These are phyloP conservation scores for Drosophila serrata DNA, from an alignment of 1,140 invertebrate genomes.

Conservation along the genomic window DNA sequence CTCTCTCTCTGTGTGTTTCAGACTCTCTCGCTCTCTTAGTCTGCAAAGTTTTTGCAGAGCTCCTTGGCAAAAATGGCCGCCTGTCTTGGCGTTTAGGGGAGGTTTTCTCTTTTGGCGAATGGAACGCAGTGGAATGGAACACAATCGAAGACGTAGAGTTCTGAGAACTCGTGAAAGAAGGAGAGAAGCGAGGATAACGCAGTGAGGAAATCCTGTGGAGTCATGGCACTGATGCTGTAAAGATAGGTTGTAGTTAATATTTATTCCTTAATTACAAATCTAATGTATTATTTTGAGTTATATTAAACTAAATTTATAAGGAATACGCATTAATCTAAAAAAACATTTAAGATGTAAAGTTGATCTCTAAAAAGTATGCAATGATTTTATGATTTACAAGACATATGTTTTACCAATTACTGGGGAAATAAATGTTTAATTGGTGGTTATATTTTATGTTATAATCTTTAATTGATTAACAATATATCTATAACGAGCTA, in stretches of 20 bases:
- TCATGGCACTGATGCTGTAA: background rate
- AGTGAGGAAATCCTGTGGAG: background rate
- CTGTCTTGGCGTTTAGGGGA: slow-evolving; percentile 50
- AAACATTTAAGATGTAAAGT: background rate
- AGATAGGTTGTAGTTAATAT: background rate
- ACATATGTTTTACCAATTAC: no score
- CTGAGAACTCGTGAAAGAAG: no score
- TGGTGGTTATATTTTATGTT: no score
- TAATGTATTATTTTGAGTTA: background rate
- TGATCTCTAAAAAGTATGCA: slow-evolving; percentile 1
- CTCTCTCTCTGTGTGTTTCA: slow-evolving; percentile 10
- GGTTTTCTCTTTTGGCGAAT: slow-evolving; percentile 37
- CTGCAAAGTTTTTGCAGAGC: slow-evolving; percentile 68
- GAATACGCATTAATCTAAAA: fast-evolving
- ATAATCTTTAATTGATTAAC: no score
- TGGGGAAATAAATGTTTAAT: no score
- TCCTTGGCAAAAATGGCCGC: slow-evolving; percentile 76
- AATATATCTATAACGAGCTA: no score
- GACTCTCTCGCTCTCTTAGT: slow-evolving; percentile 36
- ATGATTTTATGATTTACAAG: no score
- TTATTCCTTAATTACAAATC: background rate
- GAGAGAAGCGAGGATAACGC: background rate
- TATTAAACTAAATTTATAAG: no score
- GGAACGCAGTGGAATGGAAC: slow-evolving; percentile 64
- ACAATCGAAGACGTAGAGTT: background rate